phyloP scores from a whole-genome alignment of 2,888 invertebrate genomes.

The Drosophila anomalata region DNA sequence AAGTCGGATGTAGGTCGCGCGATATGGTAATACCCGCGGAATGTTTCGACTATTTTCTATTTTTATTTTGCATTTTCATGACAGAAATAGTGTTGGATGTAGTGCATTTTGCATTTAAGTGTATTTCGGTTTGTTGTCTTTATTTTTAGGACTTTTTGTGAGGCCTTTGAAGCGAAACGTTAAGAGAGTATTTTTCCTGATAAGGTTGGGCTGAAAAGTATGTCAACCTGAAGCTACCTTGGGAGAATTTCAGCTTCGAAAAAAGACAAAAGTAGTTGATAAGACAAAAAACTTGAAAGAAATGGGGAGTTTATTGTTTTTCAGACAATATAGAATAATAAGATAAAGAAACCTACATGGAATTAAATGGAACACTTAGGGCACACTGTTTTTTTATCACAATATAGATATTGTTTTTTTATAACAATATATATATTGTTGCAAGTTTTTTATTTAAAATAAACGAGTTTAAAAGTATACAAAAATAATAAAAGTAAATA shows the following conservation, averaged over 20 bases:
- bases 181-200: background rate
- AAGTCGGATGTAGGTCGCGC: slow-evolving; percentile 27
- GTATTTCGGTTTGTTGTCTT: background rate
- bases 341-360: too few species aligned
- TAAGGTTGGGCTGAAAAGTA: background rate
- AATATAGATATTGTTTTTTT: too few species aligned
- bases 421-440: too few species aligned
- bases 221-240: background rate
- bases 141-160: background rate
- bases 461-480: too few species aligned
- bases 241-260: background rate
- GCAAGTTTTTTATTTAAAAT: too few species aligned
- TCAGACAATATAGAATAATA: too few species aligned
- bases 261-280: background rate
- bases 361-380: too few species aligned
- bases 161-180: background rate
- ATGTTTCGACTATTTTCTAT: slow-evolving; percentile 5
- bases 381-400: too few species aligned
- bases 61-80: background rate
- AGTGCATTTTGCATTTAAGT: background rate
- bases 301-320: background rate
- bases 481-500: too few species aligned
- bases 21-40: slow-evolving; percentile 22
- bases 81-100: background rate
- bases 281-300: background rate